Percentiles rank a stretch among this genome's conserved stretches.
Evolutionary conservation across 2,888 invertebrate species (phyloP).

Genomic region (Agonopterix subpropinquella): DNA sequence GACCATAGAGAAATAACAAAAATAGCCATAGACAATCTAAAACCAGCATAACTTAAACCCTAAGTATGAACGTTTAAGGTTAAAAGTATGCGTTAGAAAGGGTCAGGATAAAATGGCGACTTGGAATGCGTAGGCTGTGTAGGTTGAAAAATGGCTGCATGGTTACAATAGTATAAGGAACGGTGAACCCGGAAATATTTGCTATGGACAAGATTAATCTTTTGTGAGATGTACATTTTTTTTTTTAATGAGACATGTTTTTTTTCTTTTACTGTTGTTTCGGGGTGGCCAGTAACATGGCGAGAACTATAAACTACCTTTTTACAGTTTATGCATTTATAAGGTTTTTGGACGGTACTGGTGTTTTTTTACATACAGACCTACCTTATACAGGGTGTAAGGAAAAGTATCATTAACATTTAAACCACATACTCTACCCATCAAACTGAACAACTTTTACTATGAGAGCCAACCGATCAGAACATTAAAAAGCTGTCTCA

Average conservation of each 20-base stretch:
- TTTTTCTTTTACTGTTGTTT: too few relatives aligned
- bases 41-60: slow-evolving; percentile 36
- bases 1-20: slow-evolving; percentile 75
- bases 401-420: too few relatives aligned
- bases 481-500: too few relatives aligned
- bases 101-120: slow-evolving; percentile 36
- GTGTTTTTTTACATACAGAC: too few relatives aligned
- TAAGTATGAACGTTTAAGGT: slow-evolving; percentile 5
- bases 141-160: slow-evolving; percentile 67
- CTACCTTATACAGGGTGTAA: too few relatives aligned
- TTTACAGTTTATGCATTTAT: too few relatives aligned
- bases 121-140: slow-evolving; percentile 63
- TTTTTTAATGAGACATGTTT: neutral
- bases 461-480: too few relatives aligned
- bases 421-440: too few relatives aligned
- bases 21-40: slow-evolving; percentile 43
- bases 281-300: too few relatives aligned
- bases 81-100: slow-evolving; percentile 22
- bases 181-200: slow-evolving; percentile 68
- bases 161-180: slow-evolving; percentile 64
- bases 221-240: slow-evolving; percentile 31
- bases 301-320: too few relatives aligned
- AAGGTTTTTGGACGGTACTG: too few relatives aligned
- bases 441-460: too few relatives aligned
- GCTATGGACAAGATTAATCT: slow-evolving; percentile 66